Evolutionary conservation across 2,797 vertebrate species (phyloP).

Genomic region (Astyanax mexicanus): DNA sequence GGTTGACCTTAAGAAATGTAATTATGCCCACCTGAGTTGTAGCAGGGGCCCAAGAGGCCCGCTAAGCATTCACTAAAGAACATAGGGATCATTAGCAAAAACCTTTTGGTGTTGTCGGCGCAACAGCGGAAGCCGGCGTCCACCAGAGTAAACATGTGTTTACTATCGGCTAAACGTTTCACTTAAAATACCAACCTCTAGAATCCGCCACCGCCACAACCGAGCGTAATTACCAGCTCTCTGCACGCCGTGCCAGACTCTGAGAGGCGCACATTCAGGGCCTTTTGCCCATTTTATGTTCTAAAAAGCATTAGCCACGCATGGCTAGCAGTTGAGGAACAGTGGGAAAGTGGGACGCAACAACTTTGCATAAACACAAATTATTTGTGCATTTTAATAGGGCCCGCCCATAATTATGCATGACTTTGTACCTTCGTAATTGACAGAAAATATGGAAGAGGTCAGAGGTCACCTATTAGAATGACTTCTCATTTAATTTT

Average conservation of each 20-base stretch:
- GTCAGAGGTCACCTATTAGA: slow-evolving; percentile 98
- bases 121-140: slow-evolving; percentile 59
- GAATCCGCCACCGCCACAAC: not conserved
- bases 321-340: slow-evolving; percentile 74
- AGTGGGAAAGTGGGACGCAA: slow-evolving; percentile 74
- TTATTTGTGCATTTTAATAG: slow-evolving; percentile 98
- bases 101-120: slow-evolving; percentile 68
- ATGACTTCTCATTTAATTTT: slow-evolving; percentile 99
- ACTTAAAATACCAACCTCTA: slow-evolving; percentile 10
- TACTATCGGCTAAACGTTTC: slow-evolving; percentile 20
- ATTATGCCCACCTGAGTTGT: slow-evolving; percentile 86
- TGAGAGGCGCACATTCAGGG: not conserved
- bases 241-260: not conserved
- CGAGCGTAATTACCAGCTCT: slow-evolving; percentile 48
- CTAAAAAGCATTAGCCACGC: slow-evolving; percentile 75
- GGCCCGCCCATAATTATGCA: slow-evolving; percentile 97
- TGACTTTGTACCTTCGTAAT: slow-evolving; percentile 98
- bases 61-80: slow-evolving; percentile 78
- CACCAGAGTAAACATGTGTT: slow-evolving; percentile 68
- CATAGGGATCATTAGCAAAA: slow-evolving; percentile 81
- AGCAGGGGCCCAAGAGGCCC: slow-evolving; percentile 76
- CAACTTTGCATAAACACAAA: slow-evolving; percentile 89
- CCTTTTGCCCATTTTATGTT: slow-evolving; percentile 40
- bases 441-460: slow-evolving; percentile 99
- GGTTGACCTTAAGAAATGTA: slow-evolving; percentile 88